A percentile compares a stretch with the other conserved stretches of the same genome.
phyloP scores from a whole-genome alignment of 1,140 invertebrate species.

The Liolophura sinensis region DNA sequence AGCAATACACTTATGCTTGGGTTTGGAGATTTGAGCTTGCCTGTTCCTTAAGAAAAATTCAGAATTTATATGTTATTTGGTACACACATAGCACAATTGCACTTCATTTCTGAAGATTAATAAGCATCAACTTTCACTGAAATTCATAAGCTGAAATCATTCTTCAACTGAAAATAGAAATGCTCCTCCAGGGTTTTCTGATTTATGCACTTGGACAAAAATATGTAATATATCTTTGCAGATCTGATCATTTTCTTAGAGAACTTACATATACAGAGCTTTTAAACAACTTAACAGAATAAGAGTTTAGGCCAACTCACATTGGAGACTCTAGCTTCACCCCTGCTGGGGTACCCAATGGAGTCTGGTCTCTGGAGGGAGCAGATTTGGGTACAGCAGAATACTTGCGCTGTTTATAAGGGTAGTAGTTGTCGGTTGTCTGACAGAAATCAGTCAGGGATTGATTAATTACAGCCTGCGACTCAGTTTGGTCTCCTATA shows the following conservation, averaged over 20 bases:
- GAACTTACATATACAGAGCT: not conserved
- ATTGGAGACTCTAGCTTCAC: not conserved
- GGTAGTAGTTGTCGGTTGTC: constrained; percentile 32
- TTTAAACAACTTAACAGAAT: not conserved
- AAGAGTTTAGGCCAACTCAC: not conserved
- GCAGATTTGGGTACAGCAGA: constrained; percentile 14
- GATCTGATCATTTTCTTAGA: constrained; percentile 2
- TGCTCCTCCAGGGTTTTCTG: too few relatives aligned
- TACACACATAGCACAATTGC: too few relatives aligned
- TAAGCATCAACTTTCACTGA: too few relatives aligned
- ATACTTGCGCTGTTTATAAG: constrained; percentile 26
- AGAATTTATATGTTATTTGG: too few relatives aligned
- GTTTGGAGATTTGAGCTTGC: too few relatives aligned
- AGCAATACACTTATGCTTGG: too few relatives aligned
- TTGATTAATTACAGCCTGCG: constrained; percentile 5
- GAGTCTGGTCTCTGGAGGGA: constrained; percentile 3
- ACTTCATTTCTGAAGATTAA: too few relatives aligned
- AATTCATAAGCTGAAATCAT: too few relatives aligned
- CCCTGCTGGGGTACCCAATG: not conserved
- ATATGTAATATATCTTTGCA: not conserved
- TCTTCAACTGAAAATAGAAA: too few relatives aligned
- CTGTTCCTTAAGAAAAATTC: too few relatives aligned
- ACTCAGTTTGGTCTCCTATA: not conserved
- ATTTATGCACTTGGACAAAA: too few relatives aligned
- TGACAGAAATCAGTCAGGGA: constrained; percentile 43